Conservation (phyloP, 2,113 vertebrate species). For the Xyrauchen texanus region DNA sequence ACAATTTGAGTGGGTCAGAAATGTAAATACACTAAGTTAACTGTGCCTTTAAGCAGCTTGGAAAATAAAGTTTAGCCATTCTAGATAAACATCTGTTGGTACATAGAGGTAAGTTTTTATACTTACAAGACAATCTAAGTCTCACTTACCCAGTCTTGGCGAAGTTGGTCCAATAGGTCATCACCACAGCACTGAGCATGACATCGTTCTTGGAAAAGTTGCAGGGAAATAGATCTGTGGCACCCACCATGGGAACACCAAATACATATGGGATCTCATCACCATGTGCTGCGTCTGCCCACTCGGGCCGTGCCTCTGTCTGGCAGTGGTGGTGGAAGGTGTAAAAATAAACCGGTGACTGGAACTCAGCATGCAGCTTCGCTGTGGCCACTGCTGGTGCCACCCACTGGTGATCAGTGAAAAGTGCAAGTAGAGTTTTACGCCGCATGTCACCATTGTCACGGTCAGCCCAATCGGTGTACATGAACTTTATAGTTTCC, state of each 20-base stretch:
- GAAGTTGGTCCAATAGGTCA: constrained; percentile 98
- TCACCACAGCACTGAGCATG: constrained; percentile 93
- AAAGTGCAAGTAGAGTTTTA: constrained; percentile 90
- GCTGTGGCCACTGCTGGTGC: constrained; percentile 92
- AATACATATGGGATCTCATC: constrained; percentile 95
- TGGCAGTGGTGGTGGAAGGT: constrained; percentile 98
- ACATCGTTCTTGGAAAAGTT: constrained; percentile 98
- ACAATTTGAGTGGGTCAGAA: too few species aligned
- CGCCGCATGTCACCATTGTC: constrained; percentile 94
- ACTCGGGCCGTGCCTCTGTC: constrained; percentile 90
- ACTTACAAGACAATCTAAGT: background rate
- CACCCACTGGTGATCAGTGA: constrained; percentile 97
- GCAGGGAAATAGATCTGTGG: constrained; percentile 93
- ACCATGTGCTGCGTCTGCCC: constrained; percentile 92
- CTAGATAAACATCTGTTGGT: too few species aligned
- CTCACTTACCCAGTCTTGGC: constrained; percentile 88
- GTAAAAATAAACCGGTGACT: constrained; percentile 94
- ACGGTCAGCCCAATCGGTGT: constrained; percentile 95
- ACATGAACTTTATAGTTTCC: constrained; percentile 98
- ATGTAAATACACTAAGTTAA: too few species aligned
- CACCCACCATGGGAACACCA: constrained; percentile 93
- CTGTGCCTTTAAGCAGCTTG: too few species aligned
- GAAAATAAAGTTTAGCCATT: too few species aligned
- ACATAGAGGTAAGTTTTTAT: background rate
- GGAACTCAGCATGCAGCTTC: constrained; percentile 94